Base-by-base conservation (phyloP, 2,113 vertebrate species). In the Erpornis zantholeuca region DNA sequence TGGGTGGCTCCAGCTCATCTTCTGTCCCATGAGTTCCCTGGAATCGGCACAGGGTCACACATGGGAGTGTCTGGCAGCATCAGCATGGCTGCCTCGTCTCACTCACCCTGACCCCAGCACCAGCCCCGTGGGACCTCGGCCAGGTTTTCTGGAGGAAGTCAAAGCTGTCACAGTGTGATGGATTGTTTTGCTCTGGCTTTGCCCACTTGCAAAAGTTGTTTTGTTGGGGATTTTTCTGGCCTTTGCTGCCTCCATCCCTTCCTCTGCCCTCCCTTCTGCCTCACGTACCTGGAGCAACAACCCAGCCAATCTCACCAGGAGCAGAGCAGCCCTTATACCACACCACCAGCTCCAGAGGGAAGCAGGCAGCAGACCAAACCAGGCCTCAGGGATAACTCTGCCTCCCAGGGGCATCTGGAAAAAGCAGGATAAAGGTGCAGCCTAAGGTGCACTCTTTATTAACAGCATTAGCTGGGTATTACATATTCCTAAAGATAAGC, bases 241-340 rank as follows among this genome's bases (percentile, higher is more conserved):
- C 38, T 88, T 52, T 0, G 0, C 63, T 76, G 52, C 36, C 54
- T 75, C 23, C 57, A 80, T 63, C 18, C 45, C 38, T 65, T 25
- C 18, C 49, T 12, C 4, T 53, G 61, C 54, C 28, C 42, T 81
- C 44, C 22, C n/a, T n/a, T 65, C 42, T 49, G 18, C 49, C 42
- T 18, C 35, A 9, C 0, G 0, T 7, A 24, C 36, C 42, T 0
- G 0, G 60, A 83, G n/a, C 42, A 72, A 25, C 15, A 49, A 31
- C 9, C 36, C 11, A 3, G 11, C 19, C 71, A 6, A 11, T 1
- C 8, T 19, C 44, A n/a, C 6, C 35, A 13, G 24, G 33, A 69
- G 45, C 76, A 49, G 45, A 47, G 40, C 44, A 45, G 82, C 75
- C 33, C 36, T 35, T n/a, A 9, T 0, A 31, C 61, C 59, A 29